Percentiles rank a stretch among this genome's conserved stretches.
Evolutionary conservation across 2,888 invertebrate genomes (phyloP).

Genomic region (Lamproptera curius): DNA sequence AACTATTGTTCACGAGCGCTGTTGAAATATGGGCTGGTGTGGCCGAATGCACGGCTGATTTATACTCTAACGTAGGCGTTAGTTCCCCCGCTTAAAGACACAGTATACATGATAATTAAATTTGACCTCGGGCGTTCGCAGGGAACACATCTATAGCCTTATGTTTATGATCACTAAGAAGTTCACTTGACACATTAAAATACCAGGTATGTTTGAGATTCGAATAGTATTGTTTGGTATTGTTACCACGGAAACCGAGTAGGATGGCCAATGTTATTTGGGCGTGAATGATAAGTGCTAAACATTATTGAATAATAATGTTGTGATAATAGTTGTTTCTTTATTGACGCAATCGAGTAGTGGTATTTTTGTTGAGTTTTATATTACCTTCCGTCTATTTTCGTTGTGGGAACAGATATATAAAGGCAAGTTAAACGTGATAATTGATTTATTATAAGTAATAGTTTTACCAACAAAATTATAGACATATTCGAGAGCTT

Average conservation of each 20-base stretch:
- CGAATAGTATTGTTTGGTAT: constrained; percentile 37
- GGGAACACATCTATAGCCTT: constrained; percentile 51
- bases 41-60: constrained; percentile 46
- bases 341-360: too few relatives aligned
- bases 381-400: too few relatives aligned
- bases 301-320: too few relatives aligned
- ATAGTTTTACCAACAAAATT: too few relatives aligned
- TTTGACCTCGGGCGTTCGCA: constrained; percentile 61
- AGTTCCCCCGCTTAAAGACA: constrained; percentile 36
- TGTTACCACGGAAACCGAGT: constrained; percentile 43
- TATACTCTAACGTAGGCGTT: constrained; percentile 63
- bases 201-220: constrained; percentile 57
- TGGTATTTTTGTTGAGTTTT: too few relatives aligned
- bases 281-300: background rate
- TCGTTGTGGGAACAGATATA: too few relatives aligned
- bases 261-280: constrained; percentile 23
- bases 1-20: constrained; percentile 67
- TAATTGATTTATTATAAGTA: too few relatives aligned
- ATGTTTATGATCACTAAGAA: constrained; percentile 59
- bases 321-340: too few relatives aligned
- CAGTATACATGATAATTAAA: constrained; percentile 73
- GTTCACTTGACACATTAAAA: constrained; percentile 58
- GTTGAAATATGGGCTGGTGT: constrained; percentile 50
- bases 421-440: too few relatives aligned
- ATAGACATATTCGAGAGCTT: too few relatives aligned